Base-by-base conservation (phyloP, 2,797 vertebrate genomes). In the Gadopsis marmoratus region DNA sequence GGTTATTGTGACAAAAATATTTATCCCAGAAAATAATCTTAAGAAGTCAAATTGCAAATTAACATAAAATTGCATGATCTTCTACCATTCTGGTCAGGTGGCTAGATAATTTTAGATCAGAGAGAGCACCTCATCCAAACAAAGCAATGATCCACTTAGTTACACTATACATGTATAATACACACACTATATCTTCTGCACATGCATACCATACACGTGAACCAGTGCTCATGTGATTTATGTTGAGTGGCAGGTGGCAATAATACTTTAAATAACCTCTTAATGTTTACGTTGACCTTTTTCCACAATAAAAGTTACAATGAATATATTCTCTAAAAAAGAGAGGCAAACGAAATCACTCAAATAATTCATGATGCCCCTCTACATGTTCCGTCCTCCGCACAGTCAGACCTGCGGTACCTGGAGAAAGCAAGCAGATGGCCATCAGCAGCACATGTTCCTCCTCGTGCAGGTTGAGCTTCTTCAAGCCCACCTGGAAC, bases 401-500 rank as follows among this genome's bases (percentile, higher is more conserved):
- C 67, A 50, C 29, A 19, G 29, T 47, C 35, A 47, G 58, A 31
- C 62, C 17, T 21, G 23, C 59, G 37, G 62, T 91, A 94, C 93
- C 98, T 94, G 98, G 97, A 84, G 98, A 99, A 72, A 99, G 94
- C 83, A 99, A 94, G 91, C 98, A 99, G 96, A 99, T 98, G 91
- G 97, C 97, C 98, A 99, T 99, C 69, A 99, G 97, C 81, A 99
- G 94, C 71, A 99, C 98, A 0, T 99, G 98, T 68, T 99, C 98
- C 83, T 97, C 97, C 82, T 99, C 98, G 0, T 97, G 96, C 35
- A 99, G 94, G 88, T 96, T 96, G 81, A 99, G 95, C 91, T 99
- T 99, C 95, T 99, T 99, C 86, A 99, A 82, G n/a, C 97, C 96
- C 45, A 99, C 93, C 93, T 99, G 98, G 95, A 99, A 99, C 88